These are phyloP conservation scores for Saccostrea cuccullata DNA, from an alignment of 1,140 invertebrate species.

Conservation along the genomic window DNA sequence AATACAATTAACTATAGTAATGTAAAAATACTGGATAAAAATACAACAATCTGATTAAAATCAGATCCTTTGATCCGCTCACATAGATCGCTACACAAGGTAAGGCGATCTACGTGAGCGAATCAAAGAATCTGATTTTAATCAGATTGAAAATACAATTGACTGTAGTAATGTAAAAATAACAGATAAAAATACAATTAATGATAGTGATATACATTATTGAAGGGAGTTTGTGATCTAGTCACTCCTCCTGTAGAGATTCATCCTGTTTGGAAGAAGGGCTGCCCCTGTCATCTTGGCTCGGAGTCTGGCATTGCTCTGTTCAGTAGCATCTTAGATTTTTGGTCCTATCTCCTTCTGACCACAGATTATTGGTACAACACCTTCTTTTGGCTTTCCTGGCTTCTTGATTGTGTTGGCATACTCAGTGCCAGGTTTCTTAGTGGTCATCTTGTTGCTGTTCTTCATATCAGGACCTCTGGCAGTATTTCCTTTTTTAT, in stretches of 20 bases:
- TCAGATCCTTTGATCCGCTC: too few species aligned
- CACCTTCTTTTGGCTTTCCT: not conserved
- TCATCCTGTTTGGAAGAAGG: not conserved
- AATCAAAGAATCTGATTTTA: too few species aligned
- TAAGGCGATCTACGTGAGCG: too few species aligned
- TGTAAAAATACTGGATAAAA: too few species aligned
- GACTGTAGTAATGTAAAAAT: too few species aligned
- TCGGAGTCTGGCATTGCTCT: not conserved
- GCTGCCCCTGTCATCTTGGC: not conserved
- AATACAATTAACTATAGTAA: too few species aligned
- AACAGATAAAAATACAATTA: too few species aligned
- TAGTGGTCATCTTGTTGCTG: not conserved
- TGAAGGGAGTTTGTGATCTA: not conserved
- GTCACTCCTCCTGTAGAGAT: not conserved
- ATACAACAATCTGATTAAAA: too few species aligned
- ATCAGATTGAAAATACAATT: too few species aligned
- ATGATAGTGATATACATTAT: too few species aligned
- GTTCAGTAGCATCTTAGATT: not conserved
- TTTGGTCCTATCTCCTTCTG: not conserved
- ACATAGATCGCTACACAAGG: too few species aligned
- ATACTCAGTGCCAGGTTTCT: not conserved
- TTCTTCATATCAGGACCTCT: not conserved
- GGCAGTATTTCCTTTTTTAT: too few species aligned
- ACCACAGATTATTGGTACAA: not conserved
- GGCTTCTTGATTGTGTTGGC: not conserved